phyloP scores from a whole-genome alignment of 2,888 invertebrate genomes.

The Acanthosepion esculentum region DNA sequence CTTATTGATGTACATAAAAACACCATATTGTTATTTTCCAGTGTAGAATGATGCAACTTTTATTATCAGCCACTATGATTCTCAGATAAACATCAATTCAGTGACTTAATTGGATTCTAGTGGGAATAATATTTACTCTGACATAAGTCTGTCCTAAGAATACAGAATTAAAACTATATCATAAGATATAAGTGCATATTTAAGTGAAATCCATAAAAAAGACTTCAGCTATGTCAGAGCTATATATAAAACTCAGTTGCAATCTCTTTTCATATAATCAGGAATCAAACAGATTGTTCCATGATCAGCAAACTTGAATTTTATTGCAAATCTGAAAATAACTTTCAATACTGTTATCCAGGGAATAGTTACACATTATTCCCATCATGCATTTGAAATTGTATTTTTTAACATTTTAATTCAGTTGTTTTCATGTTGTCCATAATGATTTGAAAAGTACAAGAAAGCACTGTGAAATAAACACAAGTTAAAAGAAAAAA shows the following conservation, averaged over 20 bases:
- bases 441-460: slow-evolving; percentile 4
- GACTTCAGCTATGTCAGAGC: not conserved
- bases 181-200: not conserved
- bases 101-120: too few relatives aligned
- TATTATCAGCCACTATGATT: too few relatives aligned
- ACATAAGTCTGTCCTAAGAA: not conserved
- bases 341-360: not conserved
- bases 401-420: not conserved
- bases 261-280: not conserved
- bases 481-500: not conserved
- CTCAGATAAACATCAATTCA: too few relatives aligned
- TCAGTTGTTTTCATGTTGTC: not conserved
- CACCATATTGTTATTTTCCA: too few relatives aligned
- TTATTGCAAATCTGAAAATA: not conserved
- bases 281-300: not conserved
- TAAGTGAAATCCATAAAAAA: not conserved
- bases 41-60: too few relatives aligned
- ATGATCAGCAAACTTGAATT: not conserved
- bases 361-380: not conserved
- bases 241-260: not conserved
- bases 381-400: not conserved
- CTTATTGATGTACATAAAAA: too few relatives aligned
- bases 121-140: too few relatives aligned
- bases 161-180: not conserved
- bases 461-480: not conserved